These are phyloP conservation scores for Microctenopoma stevenorrisi DNA, from an alignment of 2,797 vertebrate genomes.

Conservation along the genomic window DNA sequence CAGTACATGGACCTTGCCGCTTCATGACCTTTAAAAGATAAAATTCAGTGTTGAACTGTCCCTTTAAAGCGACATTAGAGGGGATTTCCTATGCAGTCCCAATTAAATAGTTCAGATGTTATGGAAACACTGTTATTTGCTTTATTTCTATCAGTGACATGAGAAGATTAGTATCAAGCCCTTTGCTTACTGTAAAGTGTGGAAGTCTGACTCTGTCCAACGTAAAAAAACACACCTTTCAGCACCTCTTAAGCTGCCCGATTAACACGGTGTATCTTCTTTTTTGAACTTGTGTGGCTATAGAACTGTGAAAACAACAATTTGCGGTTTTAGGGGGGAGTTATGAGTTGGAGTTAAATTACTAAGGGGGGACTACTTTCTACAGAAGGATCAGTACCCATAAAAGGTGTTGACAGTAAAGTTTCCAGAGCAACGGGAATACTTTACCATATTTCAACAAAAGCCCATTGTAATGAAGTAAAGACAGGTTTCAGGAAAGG, in stretches of 20 bases:
- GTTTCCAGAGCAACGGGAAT: background rate
- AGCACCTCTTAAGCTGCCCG: background rate
- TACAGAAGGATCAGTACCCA: constrained; percentile 12
- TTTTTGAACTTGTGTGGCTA: constrained; percentile 25
- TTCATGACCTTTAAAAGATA: background rate
- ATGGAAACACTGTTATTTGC: background rate
- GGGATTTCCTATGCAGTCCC: background rate
- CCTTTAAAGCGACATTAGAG: constrained; percentile 3
- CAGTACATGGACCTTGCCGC: background rate
- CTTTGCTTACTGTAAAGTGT: too few relatives aligned
- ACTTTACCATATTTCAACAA: background rate
- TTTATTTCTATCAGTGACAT: background rate
- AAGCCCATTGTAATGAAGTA: background rate
- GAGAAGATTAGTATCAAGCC: background rate
- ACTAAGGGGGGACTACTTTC: constrained; percentile 25
- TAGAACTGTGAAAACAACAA: constrained; percentile 33
- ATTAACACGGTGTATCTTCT: constrained; percentile 23
- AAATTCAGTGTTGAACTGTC: background rate
- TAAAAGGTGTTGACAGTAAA: constrained; percentile 21
- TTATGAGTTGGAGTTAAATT: constrained; percentile 14
- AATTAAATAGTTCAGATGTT: background rate
- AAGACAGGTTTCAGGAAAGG: background rate
- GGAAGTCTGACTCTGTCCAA: background rate
- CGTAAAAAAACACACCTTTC: constrained; percentile 12
- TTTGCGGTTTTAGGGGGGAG: constrained; percentile 46